Conservation (phyloP, 2,888 invertebrate species). For the Drosophila neoperkinsi region DNA sequence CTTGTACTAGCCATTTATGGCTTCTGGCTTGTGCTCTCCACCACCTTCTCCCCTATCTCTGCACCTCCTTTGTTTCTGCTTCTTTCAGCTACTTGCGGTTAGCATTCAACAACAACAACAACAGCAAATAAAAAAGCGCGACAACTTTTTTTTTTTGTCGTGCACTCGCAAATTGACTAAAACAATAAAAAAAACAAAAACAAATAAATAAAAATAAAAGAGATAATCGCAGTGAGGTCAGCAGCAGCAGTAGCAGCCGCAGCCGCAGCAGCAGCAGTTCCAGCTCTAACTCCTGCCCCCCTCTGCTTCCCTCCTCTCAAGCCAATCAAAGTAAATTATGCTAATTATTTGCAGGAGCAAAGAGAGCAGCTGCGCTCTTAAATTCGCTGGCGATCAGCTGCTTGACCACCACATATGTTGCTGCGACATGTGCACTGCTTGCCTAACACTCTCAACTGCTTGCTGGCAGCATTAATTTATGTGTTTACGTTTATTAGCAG, state of each 20-base stretch:
- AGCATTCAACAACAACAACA: constrained; percentile 55
- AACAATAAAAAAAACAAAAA: constrained; percentile 47
- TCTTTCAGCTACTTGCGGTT: constrained; percentile 54
- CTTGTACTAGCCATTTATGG: constrained; percentile 79
- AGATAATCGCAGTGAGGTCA: constrained; percentile 61
- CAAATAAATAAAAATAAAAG: constrained; percentile 23
- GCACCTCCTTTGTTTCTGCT: constrained; percentile 4
- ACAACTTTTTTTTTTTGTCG: constrained; percentile 60
- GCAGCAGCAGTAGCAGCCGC: constrained; percentile 44
- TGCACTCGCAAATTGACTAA: constrained; percentile 67
- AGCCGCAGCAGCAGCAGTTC: constrained; percentile 38
- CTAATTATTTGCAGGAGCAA: constrained; percentile 60
- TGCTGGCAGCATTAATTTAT: not conserved
- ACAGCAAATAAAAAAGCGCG: constrained; percentile 16
- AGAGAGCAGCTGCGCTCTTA: constrained; percentile 7
- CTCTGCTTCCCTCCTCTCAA: not conserved
- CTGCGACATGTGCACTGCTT: constrained; percentile 2
- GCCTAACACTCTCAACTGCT: not conserved
- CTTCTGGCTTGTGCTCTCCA: constrained; percentile 56
- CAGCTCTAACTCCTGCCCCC: constrained; percentile 5
- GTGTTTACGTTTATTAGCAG: not conserved
- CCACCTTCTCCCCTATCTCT: not conserved
- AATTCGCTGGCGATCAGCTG: not conserved
- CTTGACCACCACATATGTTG: constrained; percentile 2
- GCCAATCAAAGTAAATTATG: constrained; percentile 65